Evolutionary conservation across 2,888 invertebrate genomes (phyloP), one percentile per base, ranked within the genome.

Genomic region (Chloromyia formosa): DNA sequence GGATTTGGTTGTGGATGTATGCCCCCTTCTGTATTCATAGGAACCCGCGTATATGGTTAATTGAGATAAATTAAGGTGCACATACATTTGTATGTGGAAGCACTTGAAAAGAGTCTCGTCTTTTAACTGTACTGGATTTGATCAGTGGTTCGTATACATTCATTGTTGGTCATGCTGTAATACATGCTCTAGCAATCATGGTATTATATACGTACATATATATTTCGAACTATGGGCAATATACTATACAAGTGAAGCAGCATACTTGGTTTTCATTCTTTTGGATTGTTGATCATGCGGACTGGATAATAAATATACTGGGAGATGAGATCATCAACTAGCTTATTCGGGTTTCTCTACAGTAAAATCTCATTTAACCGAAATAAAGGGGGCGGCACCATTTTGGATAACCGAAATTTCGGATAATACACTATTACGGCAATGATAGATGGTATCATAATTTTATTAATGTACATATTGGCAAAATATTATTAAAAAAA

Each of bases 31-130:
- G 12, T n/a, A 12, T 49, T 12, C 49, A n/a, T n/a, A n/a, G 12
- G 49, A 5, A n/a, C 78, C 76, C 76, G 80, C 79, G 81, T 80
- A 80, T 80, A 79, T 81, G 79, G 82, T 84, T 84, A 84, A 84
- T 84, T 84, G 84, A 83, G 82, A 81, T 84, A 84, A 84, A 84
- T 84, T 84, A 84, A 84, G 84, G 84, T 83, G 82, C 81, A 82
- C 64, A 64, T 45, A 66, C 53, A 49, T 42, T 40, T 42, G 56
- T 40, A 40, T 35, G 7, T n/a, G 49, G 2, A 3, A 49, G 22
- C 71, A 56, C 40, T 71, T 54, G 23, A 69, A 54, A 69, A 23
- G 66, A 69, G 53, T 16, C 68, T 54, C 54, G 23, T 69, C 54
- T 71, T 71, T 71, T 40, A 56, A 71, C 58, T 14, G 22, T 20